Evolutionary conservation across 2,888 invertebrate genomes (phyloP).

Genomic region (Reticulitermes lucifugus): DNA sequence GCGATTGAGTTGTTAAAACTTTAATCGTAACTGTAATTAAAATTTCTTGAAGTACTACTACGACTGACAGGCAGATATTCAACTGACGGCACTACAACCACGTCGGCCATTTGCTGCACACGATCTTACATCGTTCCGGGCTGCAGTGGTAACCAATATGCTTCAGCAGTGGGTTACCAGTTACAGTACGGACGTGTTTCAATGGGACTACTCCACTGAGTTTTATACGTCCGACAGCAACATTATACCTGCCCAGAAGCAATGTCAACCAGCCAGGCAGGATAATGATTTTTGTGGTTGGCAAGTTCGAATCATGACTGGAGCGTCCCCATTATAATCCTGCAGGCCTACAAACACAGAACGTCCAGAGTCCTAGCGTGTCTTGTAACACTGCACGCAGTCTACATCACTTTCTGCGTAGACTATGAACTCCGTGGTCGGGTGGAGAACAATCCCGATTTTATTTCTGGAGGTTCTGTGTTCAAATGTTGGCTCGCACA

Average conservation of each 20-base stretch:
- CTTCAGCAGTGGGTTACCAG: not conserved
- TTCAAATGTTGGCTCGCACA: too few species aligned
- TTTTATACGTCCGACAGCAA: not conserved
- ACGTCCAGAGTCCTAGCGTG: too few species aligned
- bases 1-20: conserved; percentile 16
- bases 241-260: not conserved
- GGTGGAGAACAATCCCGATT: too few species aligned
- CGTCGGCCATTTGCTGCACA: not conserved
- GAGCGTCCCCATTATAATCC: not conserved
- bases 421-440: too few species aligned
- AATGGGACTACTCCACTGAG: not conserved
- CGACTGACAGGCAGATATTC: not conserved
- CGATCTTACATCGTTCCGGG: not conserved
- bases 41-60: not conserved
- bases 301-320: not conserved
- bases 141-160: not conserved
- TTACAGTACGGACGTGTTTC: not conserved
- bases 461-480: too few species aligned
- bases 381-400: too few species aligned
- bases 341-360: not conserved
- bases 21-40: conserved; percentile 13
- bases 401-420: too few species aligned
- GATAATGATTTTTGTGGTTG: not conserved
- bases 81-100: not conserved
- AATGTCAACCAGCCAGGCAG: not conserved